Conservation (phyloP, 1,140 invertebrate genomes). For the Hesperophylax magnus region DNA sequence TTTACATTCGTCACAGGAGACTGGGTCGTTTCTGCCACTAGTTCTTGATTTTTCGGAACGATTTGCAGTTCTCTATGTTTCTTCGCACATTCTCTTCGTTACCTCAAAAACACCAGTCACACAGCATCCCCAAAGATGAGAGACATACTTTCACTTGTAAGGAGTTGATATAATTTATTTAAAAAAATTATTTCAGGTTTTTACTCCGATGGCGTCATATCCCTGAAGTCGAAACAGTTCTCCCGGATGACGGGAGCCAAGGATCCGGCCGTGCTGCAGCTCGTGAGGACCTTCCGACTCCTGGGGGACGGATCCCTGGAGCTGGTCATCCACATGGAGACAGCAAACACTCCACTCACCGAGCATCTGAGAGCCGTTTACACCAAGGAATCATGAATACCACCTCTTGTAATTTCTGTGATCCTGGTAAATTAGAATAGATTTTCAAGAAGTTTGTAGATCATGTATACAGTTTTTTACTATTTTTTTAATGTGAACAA, state of each 20-base stretch:
- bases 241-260: slow-evolving; percentile 71
- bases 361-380: slow-evolving; percentile 75
- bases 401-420: too few relatives aligned
- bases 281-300: slow-evolving; percentile 67
- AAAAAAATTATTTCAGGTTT: slow-evolving; percentile 1
- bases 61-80: too few relatives aligned
- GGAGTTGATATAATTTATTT: not conserved
- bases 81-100: not conserved
- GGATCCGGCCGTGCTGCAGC: slow-evolving; percentile 69
- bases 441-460: too few relatives aligned
- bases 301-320: slow-evolving; percentile 67
- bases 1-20: too few relatives aligned
- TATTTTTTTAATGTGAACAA: too few relatives aligned
- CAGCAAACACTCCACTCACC: slow-evolving; percentile 70
- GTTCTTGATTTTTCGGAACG: too few relatives aligned
- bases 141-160: not conserved
- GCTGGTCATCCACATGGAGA: slow-evolving; percentile 73
- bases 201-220: slow-evolving; percentile 62
- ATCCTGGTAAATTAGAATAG: too few relatives aligned
- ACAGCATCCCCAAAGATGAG: too few relatives aligned
- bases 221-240: slow-evolving; percentile 68
- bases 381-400: slow-evolving; percentile 58
- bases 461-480: too few relatives aligned
- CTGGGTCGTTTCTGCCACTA: too few relatives aligned
- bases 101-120: not conserved